Base-by-base conservation (phyloP, 1,140 invertebrate genomes). In the Scaptodrosophila lebanonensis region DNA sequence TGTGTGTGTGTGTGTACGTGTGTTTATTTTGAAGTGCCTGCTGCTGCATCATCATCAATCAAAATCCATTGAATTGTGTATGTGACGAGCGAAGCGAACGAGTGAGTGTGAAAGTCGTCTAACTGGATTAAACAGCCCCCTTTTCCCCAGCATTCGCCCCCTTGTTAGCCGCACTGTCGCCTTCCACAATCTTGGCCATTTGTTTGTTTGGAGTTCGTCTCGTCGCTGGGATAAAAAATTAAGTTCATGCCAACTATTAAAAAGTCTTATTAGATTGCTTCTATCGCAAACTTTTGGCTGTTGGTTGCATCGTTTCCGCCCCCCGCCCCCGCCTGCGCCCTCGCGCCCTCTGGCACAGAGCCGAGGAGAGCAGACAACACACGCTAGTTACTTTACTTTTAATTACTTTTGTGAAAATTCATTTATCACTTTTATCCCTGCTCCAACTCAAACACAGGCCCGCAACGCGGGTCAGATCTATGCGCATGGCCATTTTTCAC, bases 361-460 rank as follows among this genome's bases (percentile, higher is more conserved):
- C 32, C 36, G 38, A 50, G 48, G 40, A 53, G 60, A 33, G 53
- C 40, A 25, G 30, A 67, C 73, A 77, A 68, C 73, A 79, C 73
- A 77, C 73, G 75, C 75, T 75, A 77, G 75, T 82, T 82, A 82
- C 75, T 82, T 82, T 82, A 82, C 76, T 82, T 82, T 83, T 82
- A 82, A 82, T 82, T 82, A 82, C 76, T 82, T 82, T 82, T 82
- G 76, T 83, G 76, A 82, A 82, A 82, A 82, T 82, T 82, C 76
- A 82, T 82, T 82, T 82, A 82, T 82, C 76, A 82, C 76, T 82
- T 82, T 83, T 82, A 83, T 83, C 66, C 76, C 71, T 76, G 56
- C 73, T 77, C 76, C 69, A 69, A 70, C 75, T 77, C 76, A 73
- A 69, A 70, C 75, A 64, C 62, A 52, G 61, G 54, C 69, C 53